A percentile compares a stretch with the other conserved stretches of the same genome.
These are phyloP conservation scores for Mesorhabditis belari DNA, from an alignment of 2,888 invertebrate genomes.

Conservation along the genomic window DNA sequence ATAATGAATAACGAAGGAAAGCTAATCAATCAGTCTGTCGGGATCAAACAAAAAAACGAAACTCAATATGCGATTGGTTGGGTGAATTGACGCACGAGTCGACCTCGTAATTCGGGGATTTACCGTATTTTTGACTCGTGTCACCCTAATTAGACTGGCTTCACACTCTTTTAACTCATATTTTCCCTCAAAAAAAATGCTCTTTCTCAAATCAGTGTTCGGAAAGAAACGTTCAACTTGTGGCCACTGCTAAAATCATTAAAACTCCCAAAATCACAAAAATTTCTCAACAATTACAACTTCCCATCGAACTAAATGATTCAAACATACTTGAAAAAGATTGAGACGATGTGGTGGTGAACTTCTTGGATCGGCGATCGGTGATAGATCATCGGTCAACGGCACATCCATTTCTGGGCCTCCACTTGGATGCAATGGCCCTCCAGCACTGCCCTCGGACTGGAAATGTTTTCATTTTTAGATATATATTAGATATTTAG, in stretches of 20 bases:
- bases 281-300: too few relatives aligned
- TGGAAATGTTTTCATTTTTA: conserved; percentile 6
- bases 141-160: background rate
- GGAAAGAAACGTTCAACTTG: background rate
- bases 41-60: background rate
- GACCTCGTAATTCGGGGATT: background rate
- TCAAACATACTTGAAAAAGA: conserved; percentile 32
- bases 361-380: conserved; percentile 29
- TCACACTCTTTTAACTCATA: background rate
- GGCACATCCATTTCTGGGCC: conserved; percentile 25
- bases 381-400: conserved; percentile 41
- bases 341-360: conserved; percentile 37
- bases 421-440: conserved; percentile 16
- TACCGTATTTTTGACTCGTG: background rate
- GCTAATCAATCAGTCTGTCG: background rate
- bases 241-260: too few relatives aligned
- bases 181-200: background rate
- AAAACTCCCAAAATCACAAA: too few relatives aligned
- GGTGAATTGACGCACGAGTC: background rate
- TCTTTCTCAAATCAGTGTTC: background rate
- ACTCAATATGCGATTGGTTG: background rate
- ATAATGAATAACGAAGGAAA: background rate
- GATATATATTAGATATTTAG: background rate
- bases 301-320: too few relatives aligned
- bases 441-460: conserved; percentile 34